These are phyloP conservation scores for Carcharodon carcharias DNA, from an alignment of 2,797 vertebrate genomes.

Conservation along the genomic window DNA sequence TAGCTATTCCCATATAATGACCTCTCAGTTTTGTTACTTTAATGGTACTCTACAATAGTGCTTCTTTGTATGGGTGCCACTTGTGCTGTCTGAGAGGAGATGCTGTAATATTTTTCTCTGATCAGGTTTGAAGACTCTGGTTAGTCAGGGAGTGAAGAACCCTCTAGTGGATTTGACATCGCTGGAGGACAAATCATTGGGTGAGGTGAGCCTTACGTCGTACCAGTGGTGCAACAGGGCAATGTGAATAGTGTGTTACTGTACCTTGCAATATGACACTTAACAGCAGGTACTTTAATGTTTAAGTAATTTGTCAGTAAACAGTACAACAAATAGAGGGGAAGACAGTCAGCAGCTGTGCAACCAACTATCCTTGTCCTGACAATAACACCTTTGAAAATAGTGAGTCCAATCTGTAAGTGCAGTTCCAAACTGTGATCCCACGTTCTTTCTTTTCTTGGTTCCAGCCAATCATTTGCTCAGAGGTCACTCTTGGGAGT, in stretches of 20 bases:
- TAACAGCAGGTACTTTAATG: neutral
- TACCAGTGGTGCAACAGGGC: neutral
- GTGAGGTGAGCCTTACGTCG: constrained; percentile 70
- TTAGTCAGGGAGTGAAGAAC: constrained; percentile 93
- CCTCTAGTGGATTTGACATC: constrained; percentile 85
- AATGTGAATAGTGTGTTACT: neutral
- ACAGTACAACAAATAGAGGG: neutral
- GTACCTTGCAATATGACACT: neutral
- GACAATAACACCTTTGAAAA: neutral
- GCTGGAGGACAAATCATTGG: constrained; percentile 87
- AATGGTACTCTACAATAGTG: neutral
- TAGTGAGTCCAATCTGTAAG: neutral
- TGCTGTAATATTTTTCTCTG: neutral
- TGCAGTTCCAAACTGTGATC: neutral
- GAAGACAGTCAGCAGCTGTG: neutral
- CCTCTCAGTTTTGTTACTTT: neutral
- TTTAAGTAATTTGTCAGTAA: neutral
- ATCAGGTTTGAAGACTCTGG: constrained; percentile 86
- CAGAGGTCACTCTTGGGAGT: neutral
- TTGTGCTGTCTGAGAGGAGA: neutral
- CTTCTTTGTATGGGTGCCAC: neutral
- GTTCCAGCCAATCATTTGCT: neutral
- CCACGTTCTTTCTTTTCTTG: neutral
- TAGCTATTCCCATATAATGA: neutral
- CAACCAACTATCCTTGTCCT: neutral